These are phyloP conservation scores for Argyra leucocephala DNA, from an alignment of 2,888 invertebrate genomes.

Conservation along the genomic window DNA sequence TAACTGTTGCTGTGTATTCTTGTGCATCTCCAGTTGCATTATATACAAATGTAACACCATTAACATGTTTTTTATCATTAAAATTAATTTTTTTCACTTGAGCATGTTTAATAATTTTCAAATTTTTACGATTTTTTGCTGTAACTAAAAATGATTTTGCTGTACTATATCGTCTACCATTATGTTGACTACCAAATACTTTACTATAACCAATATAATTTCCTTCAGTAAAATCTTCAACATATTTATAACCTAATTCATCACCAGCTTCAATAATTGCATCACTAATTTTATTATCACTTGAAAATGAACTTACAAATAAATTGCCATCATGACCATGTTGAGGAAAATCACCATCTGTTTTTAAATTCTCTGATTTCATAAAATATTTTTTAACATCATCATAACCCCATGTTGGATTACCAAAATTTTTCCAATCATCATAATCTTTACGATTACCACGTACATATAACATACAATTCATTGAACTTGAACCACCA, in stretches of 20 bases:
- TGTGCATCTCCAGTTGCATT: constrained; percentile 47
- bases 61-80: constrained; percentile 43
- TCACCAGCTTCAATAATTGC: constrained; percentile 42
- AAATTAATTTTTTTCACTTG: constrained; percentile 49
- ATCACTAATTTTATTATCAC: constrained; percentile 34
- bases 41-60: constrained; percentile 40
- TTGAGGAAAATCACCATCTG: constrained; percentile 24
- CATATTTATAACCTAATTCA: constrained; percentile 43
- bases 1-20: constrained; percentile 26
- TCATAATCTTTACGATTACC: constrained; percentile 58
- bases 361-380: constrained; percentile 65
- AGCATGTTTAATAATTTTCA: constrained; percentile 51
- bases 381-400: constrained; percentile 70
- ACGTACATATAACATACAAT: constrained; percentile 56
- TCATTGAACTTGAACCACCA: constrained; percentile 56
- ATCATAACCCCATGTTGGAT: constrained; percentile 60
- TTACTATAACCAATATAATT: constrained; percentile 46
- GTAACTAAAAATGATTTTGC: constrained; percentile 59
- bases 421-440: constrained; percentile 52
- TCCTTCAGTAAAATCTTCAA: constrained; percentile 38
- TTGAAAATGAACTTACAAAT: constrained; percentile 37
- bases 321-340: constrained; percentile 35
- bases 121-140: constrained; percentile 46
- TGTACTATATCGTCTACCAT: constrained; percentile 64
- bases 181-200: constrained; percentile 45